phyloP scores from a whole-genome alignment of 2,797 vertebrate species.

The Amphiprion clarkii region DNA sequence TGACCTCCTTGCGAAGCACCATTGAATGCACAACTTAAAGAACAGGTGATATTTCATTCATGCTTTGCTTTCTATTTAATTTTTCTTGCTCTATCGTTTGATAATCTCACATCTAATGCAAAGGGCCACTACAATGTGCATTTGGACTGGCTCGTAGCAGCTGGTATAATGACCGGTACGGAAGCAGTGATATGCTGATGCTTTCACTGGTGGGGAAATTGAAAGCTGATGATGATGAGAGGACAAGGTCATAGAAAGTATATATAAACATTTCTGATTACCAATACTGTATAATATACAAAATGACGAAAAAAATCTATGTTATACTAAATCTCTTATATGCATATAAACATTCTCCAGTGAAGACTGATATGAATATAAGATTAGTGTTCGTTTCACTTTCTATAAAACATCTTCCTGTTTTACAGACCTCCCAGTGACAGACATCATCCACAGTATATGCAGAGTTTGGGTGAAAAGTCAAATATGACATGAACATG shows the following conservation, averaged over 20 bases:
- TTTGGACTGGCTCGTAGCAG: neutral
- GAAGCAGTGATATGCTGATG: conserved; percentile 5
- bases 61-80: conserved; percentile 28
- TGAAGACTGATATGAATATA: conserved; percentile 11
- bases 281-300: neutral
- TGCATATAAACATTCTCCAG: conserved; percentile 10
- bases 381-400: neutral
- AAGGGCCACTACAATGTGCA: conserved; percentile 16
- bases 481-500: conserved; percentile 58
- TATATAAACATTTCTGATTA: conserved; percentile 18
- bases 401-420: neutral
- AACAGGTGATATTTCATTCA: conserved; percentile 32
- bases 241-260: conserved; percentile 5
- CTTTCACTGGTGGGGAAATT: conserved; percentile 31
- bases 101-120: conserved; percentile 24
- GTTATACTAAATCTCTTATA: conserved; percentile 2
- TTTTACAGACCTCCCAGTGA: conserved; percentile 25
- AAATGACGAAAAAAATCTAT: neutral
- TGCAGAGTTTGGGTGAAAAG: conserved; percentile 27
- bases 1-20: conserved; percentile 41
- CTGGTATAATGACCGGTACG: neutral
- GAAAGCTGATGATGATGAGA: neutral
- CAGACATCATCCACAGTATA: conserved; percentile 57
- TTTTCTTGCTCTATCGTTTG: conserved; percentile 13
- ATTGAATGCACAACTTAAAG: conserved; percentile 33